Evolutionary conservation across 2,888 invertebrate genomes (phyloP), one percentile per base, ranked within the genome.

Genomic region (Tachina fera): DNA sequence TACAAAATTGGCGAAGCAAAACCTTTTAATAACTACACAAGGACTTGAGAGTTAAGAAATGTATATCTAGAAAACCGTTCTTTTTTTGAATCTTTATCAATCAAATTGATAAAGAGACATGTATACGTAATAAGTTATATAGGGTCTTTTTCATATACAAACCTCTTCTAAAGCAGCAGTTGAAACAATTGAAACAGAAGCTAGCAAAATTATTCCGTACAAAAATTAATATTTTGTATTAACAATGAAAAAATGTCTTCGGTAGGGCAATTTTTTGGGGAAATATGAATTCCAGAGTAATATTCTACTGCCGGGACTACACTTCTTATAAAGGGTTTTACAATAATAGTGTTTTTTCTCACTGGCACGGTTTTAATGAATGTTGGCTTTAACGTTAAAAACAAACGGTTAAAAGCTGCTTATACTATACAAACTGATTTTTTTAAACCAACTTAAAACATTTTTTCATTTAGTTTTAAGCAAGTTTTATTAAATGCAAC

Each of bases 21-120:
- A 49, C 10, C 6, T 10, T 60, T 43, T 45, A 56, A 71, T 22
- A 14, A 56, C 5, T 45, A 45, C 39, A 43, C 13, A 19, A 16
- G 13, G 13, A 31, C 51, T 53, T 68, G 68, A 68, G 51, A 51
- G 49, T 16, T 51, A n/a, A 31, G 22, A 45, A 31, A 31, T 67
- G 9, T 22, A 22, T 31, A 31, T 9, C 19, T 19, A 31, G n/a
- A 31, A 39, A 16, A 51, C 9, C 16, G 1, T 3, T 47, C n/a
- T 9, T 45, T 22, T 22, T 56, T 47, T 13, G 58, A 67, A 68
- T 67, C 19, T 49, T 70, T 53, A 22, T 70, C 61, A 70, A 70
- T 61, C 53, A 70, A 67, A 1, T 76, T 56, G 10, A 31, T 31
- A 31, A 43, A 22, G 19, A 49, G 61, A 53, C 51, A 63, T 43